Percentiles rank a stretch among this genome's conserved stretches.
phyloP scores from a whole-genome alignment of 2,888 invertebrate genomes.

The Zhengitettix transpicula region DNA sequence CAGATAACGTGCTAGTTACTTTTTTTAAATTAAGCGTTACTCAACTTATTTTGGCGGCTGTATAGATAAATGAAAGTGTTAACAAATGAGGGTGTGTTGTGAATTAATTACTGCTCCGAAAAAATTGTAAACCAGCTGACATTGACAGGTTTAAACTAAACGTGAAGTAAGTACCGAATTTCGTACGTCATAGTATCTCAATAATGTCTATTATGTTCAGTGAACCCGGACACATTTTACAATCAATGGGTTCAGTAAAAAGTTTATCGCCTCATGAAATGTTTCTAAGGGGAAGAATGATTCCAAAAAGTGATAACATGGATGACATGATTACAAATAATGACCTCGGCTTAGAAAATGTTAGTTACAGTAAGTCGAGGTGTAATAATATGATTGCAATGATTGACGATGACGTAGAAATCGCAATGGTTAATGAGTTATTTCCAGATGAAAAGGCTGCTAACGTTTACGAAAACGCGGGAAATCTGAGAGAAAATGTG shows the following conservation, averaged over 20 bases:
- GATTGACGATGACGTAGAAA: background rate
- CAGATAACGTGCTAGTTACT: too few species aligned
- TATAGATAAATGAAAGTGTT: background rate
- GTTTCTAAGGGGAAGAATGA: background rate
- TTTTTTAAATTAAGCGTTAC: too few species aligned
- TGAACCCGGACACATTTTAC: background rate
- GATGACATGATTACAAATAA: background rate
- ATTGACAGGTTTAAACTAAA: background rate
- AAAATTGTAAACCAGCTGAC: background rate
- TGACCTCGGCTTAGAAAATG: background rate
- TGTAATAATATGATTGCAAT: background rate
- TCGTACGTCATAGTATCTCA: background rate
- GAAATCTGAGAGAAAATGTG: background rate
- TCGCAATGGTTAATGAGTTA: background rate
- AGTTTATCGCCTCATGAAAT: background rate
- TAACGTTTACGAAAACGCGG: background rate
- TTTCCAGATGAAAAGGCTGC: background rate
- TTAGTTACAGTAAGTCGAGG: background rate
- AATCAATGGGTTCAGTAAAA: background rate
- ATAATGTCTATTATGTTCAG: background rate
- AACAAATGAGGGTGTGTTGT: background rate
- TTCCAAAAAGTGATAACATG: background rate
- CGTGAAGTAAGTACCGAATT: background rate
- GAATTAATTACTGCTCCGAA: background rate
- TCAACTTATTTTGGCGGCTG: too few species aligned